A percentile compares a stretch with the other conserved stretches of the same genome.
These are phyloP conservation scores for Pristionchus pacificus DNA, from an alignment of 1,140 invertebrate species.

Conservation along the genomic window DNA sequence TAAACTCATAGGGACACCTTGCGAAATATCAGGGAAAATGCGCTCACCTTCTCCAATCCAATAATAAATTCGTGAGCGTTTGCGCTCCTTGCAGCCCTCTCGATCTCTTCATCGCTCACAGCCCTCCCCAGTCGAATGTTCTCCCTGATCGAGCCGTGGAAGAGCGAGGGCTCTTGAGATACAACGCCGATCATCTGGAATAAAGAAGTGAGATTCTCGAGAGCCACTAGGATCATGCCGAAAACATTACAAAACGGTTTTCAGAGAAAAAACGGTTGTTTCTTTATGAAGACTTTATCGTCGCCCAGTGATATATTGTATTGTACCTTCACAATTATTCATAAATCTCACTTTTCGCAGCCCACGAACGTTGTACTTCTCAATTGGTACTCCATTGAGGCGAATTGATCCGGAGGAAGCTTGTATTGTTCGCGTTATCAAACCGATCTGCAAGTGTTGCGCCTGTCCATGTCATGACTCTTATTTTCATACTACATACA, in stretches of 20 bases:
- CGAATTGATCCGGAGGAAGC: constrained; percentile 26
- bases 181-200: constrained; percentile 38
- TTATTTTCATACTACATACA: neutral
- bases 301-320: no score
- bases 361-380: constrained; percentile 38
- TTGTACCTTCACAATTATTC: no score
- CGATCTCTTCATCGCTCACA: constrained; percentile 40
- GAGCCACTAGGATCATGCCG: no score
- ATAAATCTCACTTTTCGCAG: constrained; percentile 19
- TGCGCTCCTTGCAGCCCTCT: neutral
- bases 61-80: neutral
- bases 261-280: no score
- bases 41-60: no score
- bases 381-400: constrained; percentile 41
- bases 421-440: constrained; percentile 37
- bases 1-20: no score
- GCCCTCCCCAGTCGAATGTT: constrained; percentile 41
- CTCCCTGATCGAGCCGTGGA: constrained; percentile 43
- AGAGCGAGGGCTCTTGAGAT: constrained; percentile 43
- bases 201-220: neutral
- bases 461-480: neutral
- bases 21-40: no score
- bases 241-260: no score
- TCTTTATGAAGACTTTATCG: no score
- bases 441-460: constrained; percentile 23